Percentiles rank a stretch among this genome's conserved stretches.
Conservation (phyloP, 2,113 vertebrate genomes). For the Clupea harengus region DNA sequence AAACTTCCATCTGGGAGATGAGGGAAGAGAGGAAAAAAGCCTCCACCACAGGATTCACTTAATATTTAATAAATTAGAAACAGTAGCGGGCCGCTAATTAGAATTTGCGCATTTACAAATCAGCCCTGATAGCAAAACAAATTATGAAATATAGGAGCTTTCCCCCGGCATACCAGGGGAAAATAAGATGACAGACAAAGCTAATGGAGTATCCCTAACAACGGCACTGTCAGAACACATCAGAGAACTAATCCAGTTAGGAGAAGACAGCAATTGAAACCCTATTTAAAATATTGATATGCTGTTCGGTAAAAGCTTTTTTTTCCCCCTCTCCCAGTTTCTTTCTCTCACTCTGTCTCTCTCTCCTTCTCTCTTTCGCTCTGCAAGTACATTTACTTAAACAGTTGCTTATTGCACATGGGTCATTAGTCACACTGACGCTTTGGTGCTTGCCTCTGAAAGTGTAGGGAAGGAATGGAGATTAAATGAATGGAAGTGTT, state of each 20-base stretch:
- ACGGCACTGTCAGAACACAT: constrained; percentile 94
- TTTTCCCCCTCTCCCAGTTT: constrained; percentile 39
- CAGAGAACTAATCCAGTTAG: constrained; percentile 97
- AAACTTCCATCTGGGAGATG: constrained; percentile 89
- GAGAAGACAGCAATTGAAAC: constrained; percentile 84
- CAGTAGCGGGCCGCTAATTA: constrained; percentile 95
- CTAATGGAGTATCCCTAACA: constrained; percentile 99
- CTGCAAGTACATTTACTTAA: constrained; percentile 89
- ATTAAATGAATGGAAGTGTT: constrained; percentile 79
- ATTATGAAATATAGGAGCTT: constrained; percentile 99
- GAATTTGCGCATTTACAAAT: constrained; percentile 99
- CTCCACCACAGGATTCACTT: constrained; percentile 93
- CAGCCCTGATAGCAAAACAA: constrained; percentile 99
- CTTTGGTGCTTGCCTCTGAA: constrained; percentile 78
- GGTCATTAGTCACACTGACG: constrained; percentile 91
- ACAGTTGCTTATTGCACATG: constrained; percentile 96
- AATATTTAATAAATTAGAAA: constrained; percentile 97
- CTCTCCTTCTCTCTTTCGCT: constrained; percentile 27
- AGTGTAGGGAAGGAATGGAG: constrained; percentile 69
- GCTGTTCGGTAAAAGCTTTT: constrained; percentile 91
- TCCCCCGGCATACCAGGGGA: constrained; percentile 80
- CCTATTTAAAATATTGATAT: constrained; percentile 99
- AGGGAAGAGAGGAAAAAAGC: constrained; percentile 61
- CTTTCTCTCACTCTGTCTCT: background rate
- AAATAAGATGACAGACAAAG: constrained; percentile 97